A percentile compares a stretch with the other conserved stretches of the same genome.
phyloP scores from a whole-genome alignment of 1,140 invertebrate species.

The Phortica variegata region DNA sequence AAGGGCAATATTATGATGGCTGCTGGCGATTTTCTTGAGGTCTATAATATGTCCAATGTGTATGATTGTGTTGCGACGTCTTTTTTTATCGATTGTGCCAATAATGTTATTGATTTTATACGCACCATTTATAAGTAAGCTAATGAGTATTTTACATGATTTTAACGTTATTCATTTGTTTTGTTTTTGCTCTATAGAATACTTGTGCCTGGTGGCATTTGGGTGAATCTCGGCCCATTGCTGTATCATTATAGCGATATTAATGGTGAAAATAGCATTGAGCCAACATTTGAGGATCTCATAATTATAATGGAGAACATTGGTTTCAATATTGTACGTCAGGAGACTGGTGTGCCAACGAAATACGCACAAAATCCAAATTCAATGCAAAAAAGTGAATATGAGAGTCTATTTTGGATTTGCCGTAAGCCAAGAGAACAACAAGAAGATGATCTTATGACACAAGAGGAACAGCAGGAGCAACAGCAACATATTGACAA shows the following conservation, averaged over 20 bases:
- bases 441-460: too few relatives aligned
- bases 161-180: neutral
- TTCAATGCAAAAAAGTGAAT: constrained; percentile 73
- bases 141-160: neutral
- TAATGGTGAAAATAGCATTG: constrained; percentile 86
- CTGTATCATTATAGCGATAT: constrained; percentile 94
- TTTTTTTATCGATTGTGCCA: constrained; percentile 98
- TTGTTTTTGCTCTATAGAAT: constrained; percentile 59
- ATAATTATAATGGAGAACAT: constrained; percentile 78
- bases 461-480: constrained; percentile 13
- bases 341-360: constrained; percentile 74
- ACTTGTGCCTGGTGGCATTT: constrained; percentile 82
- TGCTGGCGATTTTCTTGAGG: constrained; percentile 90
- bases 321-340: constrained; percentile 81
- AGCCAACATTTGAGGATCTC: constrained; percentile 88
- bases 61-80: constrained; percentile 96
- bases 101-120: constrained; percentile 93
- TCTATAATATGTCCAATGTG: constrained; percentile 72
- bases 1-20: constrained; percentile 83
- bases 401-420: constrained; percentile 51
- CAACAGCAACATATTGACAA: constrained; percentile 7
- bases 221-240: constrained; percentile 91
- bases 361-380: constrained; percentile 89
- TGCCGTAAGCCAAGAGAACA: constrained; percentile 37
- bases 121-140: constrained; percentile 81